A percentile compares a stretch with the other conserved stretches of the same genome.
Conservation (phyloP, 92 coral and sea anemone genomes). For the Umimayanthus chanpuru region DNA sequence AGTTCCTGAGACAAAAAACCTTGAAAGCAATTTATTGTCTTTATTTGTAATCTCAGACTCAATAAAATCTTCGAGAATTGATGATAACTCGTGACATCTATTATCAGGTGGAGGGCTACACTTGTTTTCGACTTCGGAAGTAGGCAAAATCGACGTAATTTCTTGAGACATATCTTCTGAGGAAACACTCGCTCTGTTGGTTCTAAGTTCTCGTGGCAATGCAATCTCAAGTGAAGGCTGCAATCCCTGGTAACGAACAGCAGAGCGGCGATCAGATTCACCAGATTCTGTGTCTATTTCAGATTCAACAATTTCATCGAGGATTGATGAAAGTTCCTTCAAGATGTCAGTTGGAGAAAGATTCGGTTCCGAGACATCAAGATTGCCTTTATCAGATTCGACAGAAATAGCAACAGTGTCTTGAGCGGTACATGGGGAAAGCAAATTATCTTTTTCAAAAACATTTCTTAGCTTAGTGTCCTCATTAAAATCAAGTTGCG, state of each 20-base stretch:
- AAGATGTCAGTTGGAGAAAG: not conserved
- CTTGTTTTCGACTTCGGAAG: not conserved
- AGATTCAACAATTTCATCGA: constrained; percentile 18
- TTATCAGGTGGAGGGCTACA: not conserved
- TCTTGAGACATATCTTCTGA: not conserved
- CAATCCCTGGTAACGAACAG: not conserved
- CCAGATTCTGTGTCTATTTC: not conserved
- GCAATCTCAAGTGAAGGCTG: not conserved
- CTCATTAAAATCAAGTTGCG: not conserved
- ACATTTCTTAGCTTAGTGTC: not conserved
- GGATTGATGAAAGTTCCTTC: constrained; percentile 11
- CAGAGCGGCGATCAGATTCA: not conserved
- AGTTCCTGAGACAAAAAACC: constrained; percentile 3
- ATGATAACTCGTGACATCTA: constrained; percentile 14
- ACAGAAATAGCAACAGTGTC: not conserved
- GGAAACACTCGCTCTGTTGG: not conserved
- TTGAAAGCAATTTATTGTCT: constrained; percentile 8
- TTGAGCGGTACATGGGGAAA: not conserved
- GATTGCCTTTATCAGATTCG: not conserved
- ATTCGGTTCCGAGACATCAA: constrained; percentile 2
- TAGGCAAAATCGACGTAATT: not conserved
- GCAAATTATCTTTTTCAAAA: not conserved
- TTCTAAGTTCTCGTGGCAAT: not conserved
- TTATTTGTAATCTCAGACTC: constrained; percentile 29
- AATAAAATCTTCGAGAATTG: constrained; percentile 34